Conservation (phyloP, 2,113 vertebrate genomes). For the Lethenteron reissneri region DNA sequence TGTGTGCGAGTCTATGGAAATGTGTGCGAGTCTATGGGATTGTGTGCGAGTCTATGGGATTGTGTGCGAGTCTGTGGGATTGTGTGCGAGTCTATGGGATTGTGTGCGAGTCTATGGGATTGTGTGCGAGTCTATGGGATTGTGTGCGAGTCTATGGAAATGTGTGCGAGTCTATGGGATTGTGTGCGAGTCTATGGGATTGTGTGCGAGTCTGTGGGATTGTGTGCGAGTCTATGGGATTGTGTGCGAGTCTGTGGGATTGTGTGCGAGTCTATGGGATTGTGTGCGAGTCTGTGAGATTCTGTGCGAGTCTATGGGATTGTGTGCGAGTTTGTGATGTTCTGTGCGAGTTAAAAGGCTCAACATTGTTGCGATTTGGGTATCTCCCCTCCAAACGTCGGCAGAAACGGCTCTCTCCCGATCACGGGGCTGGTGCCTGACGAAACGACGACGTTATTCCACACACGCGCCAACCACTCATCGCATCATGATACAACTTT, state of each 20-base stretch:
- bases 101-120: neutral
- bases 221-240: neutral
- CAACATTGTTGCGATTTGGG: too few relatives aligned
- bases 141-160: neutral
- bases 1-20: neutral
- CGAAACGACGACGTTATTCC: too few relatives aligned
- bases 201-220: neutral
- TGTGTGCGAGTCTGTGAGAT: neutral
- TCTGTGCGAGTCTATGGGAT: neutral
- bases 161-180: neutral
- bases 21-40: neutral
- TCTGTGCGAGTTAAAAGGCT: too few relatives aligned
- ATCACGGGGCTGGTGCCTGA: too few relatives aligned
- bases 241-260: neutral
- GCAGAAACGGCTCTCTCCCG: too few relatives aligned
- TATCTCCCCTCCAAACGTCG: too few relatives aligned
- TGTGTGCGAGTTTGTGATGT: neutral
- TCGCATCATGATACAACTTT: too few relatives aligned
- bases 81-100: neutral
- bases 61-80: neutral
- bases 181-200: neutral
- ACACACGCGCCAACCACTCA: too few relatives aligned
- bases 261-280: neutral
- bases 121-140: neutral
- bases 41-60: neutral